These are phyloP conservation scores for Pandion haliaetus DNA, from an alignment of 2,113 vertebrate genomes.

Conservation along the genomic window DNA sequence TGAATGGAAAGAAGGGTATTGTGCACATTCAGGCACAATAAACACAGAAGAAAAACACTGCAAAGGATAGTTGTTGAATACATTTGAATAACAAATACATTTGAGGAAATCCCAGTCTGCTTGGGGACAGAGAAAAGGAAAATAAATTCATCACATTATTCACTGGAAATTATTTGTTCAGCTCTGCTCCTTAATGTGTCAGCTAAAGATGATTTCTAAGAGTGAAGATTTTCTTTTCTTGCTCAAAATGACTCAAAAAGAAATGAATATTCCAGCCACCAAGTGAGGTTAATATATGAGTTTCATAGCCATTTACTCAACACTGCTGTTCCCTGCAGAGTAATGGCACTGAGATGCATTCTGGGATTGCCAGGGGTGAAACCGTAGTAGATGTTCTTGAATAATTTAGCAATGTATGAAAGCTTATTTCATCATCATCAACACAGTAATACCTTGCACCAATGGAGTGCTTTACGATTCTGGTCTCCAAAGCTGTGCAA, in stretches of 20 bases:
- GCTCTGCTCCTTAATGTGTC: slow-evolving; percentile 48
- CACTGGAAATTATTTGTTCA: slow-evolving; percentile 54
- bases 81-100: slow-evolving; percentile 62
- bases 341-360: slow-evolving; percentile 63
- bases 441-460: slow-evolving; percentile 49
- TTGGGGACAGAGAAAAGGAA: slow-evolving; percentile 24
- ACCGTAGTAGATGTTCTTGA: slow-evolving; percentile 42
- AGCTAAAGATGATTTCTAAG: slow-evolving; percentile 53
- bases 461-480: background rate
- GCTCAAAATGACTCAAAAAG: slow-evolving; percentile 43
- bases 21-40: background rate
- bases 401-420: slow-evolving; percentile 64
- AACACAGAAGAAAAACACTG: background rate
- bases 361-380: slow-evolving; percentile 66
- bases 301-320: slow-evolving; percentile 60
- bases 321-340: slow-evolving; percentile 50
- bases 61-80: slow-evolving; percentile 41
- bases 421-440: slow-evolving; percentile 66
- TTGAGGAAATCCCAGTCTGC: slow-evolving; percentile 56
- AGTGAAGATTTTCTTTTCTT: slow-evolving; percentile 62
- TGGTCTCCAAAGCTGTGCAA: slow-evolving; percentile 1
- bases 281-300: slow-evolving; percentile 65
- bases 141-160: slow-evolving; percentile 56
- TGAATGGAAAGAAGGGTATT: background rate
- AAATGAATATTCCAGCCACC: slow-evolving; percentile 67